phyloP scores from a whole-genome alignment of 2,888 invertebrate genomes.

The Coronaproctus castanopsis region DNA sequence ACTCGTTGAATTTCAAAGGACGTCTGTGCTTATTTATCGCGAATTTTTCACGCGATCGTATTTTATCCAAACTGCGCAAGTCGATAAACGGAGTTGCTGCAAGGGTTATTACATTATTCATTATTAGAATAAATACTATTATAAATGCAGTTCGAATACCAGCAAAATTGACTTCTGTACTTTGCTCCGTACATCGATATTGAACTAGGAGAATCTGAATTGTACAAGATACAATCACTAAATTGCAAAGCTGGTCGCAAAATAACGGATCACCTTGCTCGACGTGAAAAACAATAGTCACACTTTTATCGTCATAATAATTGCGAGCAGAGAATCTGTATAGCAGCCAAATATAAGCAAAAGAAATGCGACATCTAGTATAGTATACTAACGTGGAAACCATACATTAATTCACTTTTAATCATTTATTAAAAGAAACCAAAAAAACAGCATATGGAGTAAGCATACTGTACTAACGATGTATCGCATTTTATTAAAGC shows the following conservation, averaged over 20 bases:
- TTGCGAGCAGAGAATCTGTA: not conserved
- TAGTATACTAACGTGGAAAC: too few relatives aligned
- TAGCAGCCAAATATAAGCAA: not conserved
- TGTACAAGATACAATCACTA: not conserved
- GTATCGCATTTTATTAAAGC: not conserved
- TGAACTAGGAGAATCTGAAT: not conserved
- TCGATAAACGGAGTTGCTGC: not conserved
- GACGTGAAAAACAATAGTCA: not conserved
- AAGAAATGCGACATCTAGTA: too few relatives aligned
- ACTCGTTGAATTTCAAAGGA: not conserved
- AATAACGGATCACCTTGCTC: not conserved
- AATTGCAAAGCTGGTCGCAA: too few relatives aligned
- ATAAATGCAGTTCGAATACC: not conserved
- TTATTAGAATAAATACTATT: not conserved
- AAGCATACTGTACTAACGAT: not conserved
- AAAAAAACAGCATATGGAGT: not conserved
- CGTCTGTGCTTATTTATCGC: not conserved
- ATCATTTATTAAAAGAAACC: not conserved
- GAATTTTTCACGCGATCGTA: not conserved
- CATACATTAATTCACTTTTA: not conserved
- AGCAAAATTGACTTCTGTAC: not conserved
- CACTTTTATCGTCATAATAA: not conserved
- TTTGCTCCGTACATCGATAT: not conserved
- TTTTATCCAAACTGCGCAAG: not conserved
- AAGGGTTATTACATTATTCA: not conserved